Conservation (phyloP, 1,140 invertebrate genomes). For the Drosophila melanogaster region Release_6_plus_ISO1_MT NT_033777.3:24614001-24614500, state of each 20-base stretch:
- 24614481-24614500: conserved; percentile 64
- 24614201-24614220: conserved; percentile 35
- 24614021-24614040: conserved; percentile 7
- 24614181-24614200: conserved; percentile 51
- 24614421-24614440: background rate
- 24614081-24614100: conserved; percentile 33
- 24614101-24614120: conserved; percentile 9
- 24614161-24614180: conserved; percentile 40
- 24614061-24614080: conserved; percentile 39
- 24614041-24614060: conserved; percentile 30
- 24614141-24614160: conserved; percentile 2
- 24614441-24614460: conserved; percentile 26
- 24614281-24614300: conserved; percentile 2
- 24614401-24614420: background rate
- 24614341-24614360: conserved; percentile 1
- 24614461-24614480: conserved; percentile 59
- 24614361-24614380: background rate
- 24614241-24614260: too few relatives aligned
- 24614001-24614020: too few relatives aligned
- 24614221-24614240: conserved; percentile 2
- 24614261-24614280: conserved; percentile 6
- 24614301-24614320: background rate
- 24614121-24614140: conserved; percentile 3
- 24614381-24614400: conserved; percentile 17
- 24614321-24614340: conserved; percentile 9